phyloP scores from a whole-genome alignment of 2,797 vertebrate genomes.

The Peromyscus melanophrys region DNA sequence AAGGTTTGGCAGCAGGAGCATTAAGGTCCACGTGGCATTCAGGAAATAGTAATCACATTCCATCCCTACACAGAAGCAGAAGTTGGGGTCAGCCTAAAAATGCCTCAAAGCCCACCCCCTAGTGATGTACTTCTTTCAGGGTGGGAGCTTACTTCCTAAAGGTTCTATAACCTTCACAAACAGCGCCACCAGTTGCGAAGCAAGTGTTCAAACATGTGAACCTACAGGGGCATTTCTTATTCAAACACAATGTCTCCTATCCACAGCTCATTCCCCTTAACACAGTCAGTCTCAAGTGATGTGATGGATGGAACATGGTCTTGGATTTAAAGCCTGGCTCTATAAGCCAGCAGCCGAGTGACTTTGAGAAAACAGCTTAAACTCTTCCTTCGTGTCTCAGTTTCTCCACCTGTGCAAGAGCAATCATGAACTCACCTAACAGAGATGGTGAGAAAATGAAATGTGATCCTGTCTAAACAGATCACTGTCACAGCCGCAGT shows the following conservation, averaged over 20 bases:
- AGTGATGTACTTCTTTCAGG: not conserved
- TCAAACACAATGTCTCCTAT: not conserved
- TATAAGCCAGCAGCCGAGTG: not conserved
- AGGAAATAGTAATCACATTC: not conserved
- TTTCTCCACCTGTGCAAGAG: conserved; percentile 20
- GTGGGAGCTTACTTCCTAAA: not conserved
- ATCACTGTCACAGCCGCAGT: not conserved
- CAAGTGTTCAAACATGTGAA: not conserved
- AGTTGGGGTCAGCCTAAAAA: not conserved
- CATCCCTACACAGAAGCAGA: not conserved
- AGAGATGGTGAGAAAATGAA: not conserved
- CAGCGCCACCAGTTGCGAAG: not conserved
- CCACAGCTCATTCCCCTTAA: not conserved
- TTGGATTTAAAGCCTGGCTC: not conserved
- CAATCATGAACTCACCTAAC: not conserved
- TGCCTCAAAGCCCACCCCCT: not conserved
- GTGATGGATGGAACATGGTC: too few species aligned
- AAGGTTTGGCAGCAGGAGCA: not conserved
- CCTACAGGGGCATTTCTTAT: not conserved
- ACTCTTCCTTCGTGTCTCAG: not conserved
- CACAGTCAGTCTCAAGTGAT: not conserved
- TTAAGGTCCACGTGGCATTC: not conserved
- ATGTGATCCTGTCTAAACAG: not conserved
- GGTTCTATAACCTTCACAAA: not conserved
- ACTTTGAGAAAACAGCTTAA: not conserved